phyloP scores from a whole-genome alignment of 2,113 vertebrate species.

The Poeciliopsis retropinna region DNA sequence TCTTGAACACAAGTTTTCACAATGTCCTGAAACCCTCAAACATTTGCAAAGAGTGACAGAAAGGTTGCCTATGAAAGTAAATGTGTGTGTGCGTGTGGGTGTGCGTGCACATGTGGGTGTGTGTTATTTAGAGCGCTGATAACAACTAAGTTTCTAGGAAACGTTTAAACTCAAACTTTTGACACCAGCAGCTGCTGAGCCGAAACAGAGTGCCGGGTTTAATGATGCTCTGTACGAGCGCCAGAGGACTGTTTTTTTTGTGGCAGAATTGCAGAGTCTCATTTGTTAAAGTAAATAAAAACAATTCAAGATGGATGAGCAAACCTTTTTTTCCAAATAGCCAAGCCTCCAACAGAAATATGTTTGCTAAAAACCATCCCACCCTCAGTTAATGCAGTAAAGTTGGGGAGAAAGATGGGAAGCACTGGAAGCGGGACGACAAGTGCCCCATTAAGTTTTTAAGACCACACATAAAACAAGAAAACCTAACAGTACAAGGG shows the following conservation, averaged over 20 bases:
- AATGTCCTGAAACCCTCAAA: slow-evolving; percentile 3
- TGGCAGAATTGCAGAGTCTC: background rate
- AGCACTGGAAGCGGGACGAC: background rate
- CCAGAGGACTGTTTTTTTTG: slow-evolving; percentile 1
- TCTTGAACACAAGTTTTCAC: slow-evolving; percentile 40
- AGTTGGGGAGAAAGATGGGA: background rate
- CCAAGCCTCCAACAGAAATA: background rate
- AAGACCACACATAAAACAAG: background rate
- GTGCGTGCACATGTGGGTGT: slow-evolving; percentile 28
- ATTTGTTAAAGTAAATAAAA: slow-evolving; percentile 23
- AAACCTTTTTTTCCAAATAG: background rate
- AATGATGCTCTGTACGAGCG: background rate
- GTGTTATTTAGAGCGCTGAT: slow-evolving; percentile 44
- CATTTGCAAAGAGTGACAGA: slow-evolving; percentile 6
- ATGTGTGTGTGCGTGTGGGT: slow-evolving; percentile 45
- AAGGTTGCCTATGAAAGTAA: slow-evolving; percentile 41
- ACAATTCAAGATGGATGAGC: slow-evolving; percentile 15
- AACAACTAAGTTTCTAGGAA: slow-evolving; percentile 49
- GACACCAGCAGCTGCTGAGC: slow-evolving; percentile 44
- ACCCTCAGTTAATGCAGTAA: background rate
- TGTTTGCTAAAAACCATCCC: background rate
- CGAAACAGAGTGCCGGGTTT: slow-evolving; percentile 26
- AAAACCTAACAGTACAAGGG: too few species aligned
- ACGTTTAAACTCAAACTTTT: slow-evolving; percentile 40
- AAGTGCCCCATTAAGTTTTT: background rate